phyloP scores from a whole-genome alignment of 1,140 invertebrate genomes.

The Neelides sp. region DNA sequence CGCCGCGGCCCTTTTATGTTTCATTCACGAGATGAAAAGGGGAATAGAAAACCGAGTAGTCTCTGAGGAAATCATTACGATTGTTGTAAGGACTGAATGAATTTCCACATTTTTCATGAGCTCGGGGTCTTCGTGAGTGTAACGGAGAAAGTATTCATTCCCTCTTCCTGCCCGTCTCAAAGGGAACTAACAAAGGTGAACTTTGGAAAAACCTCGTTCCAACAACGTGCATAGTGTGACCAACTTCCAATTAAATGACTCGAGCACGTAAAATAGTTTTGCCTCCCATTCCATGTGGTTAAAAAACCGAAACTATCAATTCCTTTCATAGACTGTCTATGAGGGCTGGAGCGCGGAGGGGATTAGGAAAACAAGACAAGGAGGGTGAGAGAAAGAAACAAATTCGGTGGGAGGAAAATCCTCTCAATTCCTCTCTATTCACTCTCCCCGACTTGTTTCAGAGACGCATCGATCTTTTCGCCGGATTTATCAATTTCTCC shows the following conservation, averaged over 20 bases:
- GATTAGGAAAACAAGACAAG: background rate
- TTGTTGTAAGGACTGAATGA: constrained; percentile 29
- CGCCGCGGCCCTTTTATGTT: constrained; percentile 8
- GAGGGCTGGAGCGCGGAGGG: background rate
- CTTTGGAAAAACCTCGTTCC: no score
- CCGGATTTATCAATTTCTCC: constrained; percentile 30
- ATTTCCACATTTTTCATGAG: constrained; percentile 29
- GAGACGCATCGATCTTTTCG: constrained; percentile 17
- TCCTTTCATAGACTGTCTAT: background rate
- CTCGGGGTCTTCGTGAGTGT: constrained; percentile 6
- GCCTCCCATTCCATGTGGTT: no score
- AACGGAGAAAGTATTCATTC: background rate
- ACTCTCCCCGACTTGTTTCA: constrained; percentile 12
- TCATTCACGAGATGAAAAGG: constrained; percentile 26
- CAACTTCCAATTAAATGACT: no score
- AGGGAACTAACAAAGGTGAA: no score
- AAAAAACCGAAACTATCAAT: no score
- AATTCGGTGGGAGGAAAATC: constrained; percentile 11
- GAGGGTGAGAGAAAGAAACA: constrained; percentile 13
- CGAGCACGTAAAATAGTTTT: no score
- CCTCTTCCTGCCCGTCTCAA: background rate
- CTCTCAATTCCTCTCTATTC: constrained; percentile 10
- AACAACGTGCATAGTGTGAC: no score
- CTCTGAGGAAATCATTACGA: constrained; percentile 32
- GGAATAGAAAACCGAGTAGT: constrained; percentile 26